phyloP scores from a whole-genome alignment of 2,797 vertebrate species.

The Pogoniulus pusillus region DNA sequence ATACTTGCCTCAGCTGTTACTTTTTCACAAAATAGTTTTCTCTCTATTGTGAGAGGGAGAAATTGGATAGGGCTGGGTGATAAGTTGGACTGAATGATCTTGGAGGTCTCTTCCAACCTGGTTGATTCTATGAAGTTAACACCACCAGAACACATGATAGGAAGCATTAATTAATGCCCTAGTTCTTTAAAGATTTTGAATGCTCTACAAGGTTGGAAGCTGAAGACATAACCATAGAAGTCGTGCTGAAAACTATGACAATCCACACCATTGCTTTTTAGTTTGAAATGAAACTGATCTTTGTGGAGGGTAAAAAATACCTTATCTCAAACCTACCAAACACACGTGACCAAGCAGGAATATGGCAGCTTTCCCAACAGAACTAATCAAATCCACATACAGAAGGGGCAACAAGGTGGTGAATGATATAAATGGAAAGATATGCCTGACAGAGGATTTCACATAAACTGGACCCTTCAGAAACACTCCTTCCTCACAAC shows the following conservation, averaged over 20 bases:
- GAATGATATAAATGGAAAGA: background rate
- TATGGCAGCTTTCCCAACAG: background rate
- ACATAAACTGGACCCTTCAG: background rate
- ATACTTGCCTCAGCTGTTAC: background rate
- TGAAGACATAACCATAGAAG: background rate
- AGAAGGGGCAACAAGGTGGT: background rate
- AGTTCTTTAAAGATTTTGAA: background rate
- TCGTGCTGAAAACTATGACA: background rate
- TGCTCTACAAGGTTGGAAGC: background rate
- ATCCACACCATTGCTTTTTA: background rate
- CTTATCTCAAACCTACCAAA: background rate
- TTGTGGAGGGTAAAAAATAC: background rate
- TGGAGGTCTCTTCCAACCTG: no score
- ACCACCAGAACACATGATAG: background rate
- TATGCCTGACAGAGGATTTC: background rate
- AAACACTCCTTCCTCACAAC: background rate
- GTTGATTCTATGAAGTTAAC: background rate
- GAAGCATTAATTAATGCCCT: background rate
- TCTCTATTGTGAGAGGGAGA: fast-evolving
- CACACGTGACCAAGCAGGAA: fast-evolving
- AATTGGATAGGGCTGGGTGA: no score
- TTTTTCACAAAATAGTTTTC: background rate
- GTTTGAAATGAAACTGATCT: background rate
- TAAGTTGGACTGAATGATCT: no score
- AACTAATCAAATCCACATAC: background rate